A percentile compares a stretch with the other conserved stretches of the same genome.
Conservation (phyloP, 2,888 invertebrate genomes). For the Odiellus spinosus region DNA sequence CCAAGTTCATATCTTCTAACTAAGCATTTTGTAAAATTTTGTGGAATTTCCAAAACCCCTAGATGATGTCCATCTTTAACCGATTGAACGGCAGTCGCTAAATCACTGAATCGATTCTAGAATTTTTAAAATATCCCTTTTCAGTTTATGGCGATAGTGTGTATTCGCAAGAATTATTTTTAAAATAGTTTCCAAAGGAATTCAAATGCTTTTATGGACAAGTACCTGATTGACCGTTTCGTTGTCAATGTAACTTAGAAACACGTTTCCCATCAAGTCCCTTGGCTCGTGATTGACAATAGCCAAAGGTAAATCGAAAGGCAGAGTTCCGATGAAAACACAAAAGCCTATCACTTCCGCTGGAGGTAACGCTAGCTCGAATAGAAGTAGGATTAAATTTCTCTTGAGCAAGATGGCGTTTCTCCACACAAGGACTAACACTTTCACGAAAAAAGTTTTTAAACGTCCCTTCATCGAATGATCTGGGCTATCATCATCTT, state of each 20-base stretch:
- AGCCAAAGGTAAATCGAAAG: conserved; percentile 27
- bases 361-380: conserved; percentile 31
- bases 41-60: conserved; percentile 74
- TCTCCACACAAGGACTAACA: no score
- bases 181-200: no score
- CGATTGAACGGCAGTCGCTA: conserved; percentile 46
- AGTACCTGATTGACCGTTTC: conserved; percentile 37
- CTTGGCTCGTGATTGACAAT: conserved; percentile 29
- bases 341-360: conserved; percentile 33
- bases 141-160: no score
- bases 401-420: no score
- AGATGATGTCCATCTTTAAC: conserved; percentile 63
- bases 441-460: no score
- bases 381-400: conserved; percentile 23
- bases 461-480: no score
- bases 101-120: no score
- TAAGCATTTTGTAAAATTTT: conserved; percentile 52
- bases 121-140: no score
- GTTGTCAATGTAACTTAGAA: conserved; percentile 50
- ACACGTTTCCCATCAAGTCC: conserved; percentile 11
- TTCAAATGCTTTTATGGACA: no score
- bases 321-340: conserved; percentile 28
- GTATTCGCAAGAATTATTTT: conserved; percentile 4
- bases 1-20: no score
- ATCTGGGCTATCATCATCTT: no score